Evolutionary conservation across 2,888 invertebrate species (phyloP).

Genomic region (Synergus laeviventris): DNA sequence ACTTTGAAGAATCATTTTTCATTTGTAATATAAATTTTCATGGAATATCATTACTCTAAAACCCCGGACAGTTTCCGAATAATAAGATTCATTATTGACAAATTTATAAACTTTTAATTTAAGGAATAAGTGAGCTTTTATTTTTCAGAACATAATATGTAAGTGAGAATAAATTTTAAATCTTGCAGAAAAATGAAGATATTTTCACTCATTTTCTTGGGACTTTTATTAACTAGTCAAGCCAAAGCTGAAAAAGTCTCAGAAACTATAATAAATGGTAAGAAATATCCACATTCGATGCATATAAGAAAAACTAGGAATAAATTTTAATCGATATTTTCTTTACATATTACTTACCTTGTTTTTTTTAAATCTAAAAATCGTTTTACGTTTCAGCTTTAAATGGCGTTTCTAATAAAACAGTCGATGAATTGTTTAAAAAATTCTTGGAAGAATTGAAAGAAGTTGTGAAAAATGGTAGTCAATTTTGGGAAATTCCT

Average conservation of each 20-base stretch:
- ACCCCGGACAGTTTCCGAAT: too few species aligned
- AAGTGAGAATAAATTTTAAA: background rate
- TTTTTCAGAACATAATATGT: too few species aligned
- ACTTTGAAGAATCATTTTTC: too few species aligned
- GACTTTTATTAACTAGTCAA: background rate
- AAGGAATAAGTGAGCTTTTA: too few species aligned
- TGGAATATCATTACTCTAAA: too few species aligned
- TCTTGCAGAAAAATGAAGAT: background rate
- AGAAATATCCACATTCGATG: background rate
- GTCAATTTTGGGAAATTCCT: slow-evolving; percentile 39
- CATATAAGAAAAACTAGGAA: background rate
- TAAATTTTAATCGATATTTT: too few species aligned
- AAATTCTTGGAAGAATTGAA: slow-evolving; percentile 37
- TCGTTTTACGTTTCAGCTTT: background rate
- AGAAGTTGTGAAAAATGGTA: slow-evolving; percentile 40
- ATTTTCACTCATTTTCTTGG: background rate
- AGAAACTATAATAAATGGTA: background rate
- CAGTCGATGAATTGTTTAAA: slow-evolving; percentile 42
- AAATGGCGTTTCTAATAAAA: background rate
- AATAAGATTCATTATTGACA: too few species aligned
- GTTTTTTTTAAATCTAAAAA: background rate
- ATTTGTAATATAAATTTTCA: too few species aligned
- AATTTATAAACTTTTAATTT: too few species aligned
- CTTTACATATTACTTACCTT: background rate
- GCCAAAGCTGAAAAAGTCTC: background rate